phyloP scores from a whole-genome alignment of 1,140 invertebrate species.

The Brachionus calyciflorus region DNA sequence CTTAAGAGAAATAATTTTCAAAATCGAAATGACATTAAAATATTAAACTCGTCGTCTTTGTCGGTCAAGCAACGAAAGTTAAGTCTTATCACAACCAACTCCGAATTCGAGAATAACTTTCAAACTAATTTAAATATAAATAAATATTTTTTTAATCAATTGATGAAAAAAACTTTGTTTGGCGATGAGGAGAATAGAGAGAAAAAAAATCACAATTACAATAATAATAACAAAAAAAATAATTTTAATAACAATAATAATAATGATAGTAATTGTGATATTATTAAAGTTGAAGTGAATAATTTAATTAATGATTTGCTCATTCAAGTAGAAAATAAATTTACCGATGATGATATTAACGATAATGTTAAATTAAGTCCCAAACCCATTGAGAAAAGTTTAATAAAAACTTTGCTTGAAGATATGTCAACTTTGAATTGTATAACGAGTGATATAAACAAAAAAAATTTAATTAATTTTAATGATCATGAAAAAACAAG shows the following conservation, averaged over 20 bases:
- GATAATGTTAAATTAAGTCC: neutral
- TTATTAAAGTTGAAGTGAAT: neutral
- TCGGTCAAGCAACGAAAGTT: conserved; percentile 9
- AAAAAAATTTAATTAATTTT: no score
- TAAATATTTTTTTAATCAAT: conserved; percentile 28
- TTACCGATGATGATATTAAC: no score
- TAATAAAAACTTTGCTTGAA: neutral
- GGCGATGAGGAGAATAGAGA: neutral
- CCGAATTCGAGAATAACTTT: neutral
- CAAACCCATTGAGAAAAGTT: neutral
- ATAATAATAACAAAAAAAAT: neutral
- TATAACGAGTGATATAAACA: no score
- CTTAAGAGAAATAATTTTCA: conserved; percentile 3
- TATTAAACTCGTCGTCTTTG: neutral
- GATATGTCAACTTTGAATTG: neutral
- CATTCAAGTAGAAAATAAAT: neutral
- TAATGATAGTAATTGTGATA: neutral
- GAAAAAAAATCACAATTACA: neutral
- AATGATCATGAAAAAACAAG: no score
- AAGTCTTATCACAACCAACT: neutral
- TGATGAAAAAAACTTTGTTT: conserved; percentile 34
- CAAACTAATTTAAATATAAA: conserved; percentile 21
- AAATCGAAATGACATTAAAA: neutral
- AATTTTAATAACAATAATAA: neutral
- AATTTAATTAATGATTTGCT: neutral